Percentiles rank a stretch among this genome's conserved stretches.
These are phyloP conservation scores for Embiotoca jacksoni DNA, from an alignment of 2,113 vertebrate genomes.

Conservation along the genomic window DNA sequence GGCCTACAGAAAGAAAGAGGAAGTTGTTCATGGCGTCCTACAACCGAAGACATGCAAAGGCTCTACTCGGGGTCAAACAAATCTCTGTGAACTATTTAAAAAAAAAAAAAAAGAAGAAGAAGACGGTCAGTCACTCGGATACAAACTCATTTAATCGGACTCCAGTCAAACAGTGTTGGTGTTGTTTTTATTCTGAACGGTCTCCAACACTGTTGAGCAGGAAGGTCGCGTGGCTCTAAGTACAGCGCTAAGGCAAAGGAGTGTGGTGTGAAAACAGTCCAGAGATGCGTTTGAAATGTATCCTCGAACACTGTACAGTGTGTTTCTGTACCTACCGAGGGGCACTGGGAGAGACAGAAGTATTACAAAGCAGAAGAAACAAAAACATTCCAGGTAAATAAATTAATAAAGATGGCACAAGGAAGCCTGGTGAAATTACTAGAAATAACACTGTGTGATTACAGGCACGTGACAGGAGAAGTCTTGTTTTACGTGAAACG, in stretches of 20 bases:
- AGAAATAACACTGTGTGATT: slow-evolving; percentile 12
- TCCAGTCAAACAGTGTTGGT: slow-evolving; percentile 8
- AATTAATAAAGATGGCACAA: slow-evolving; percentile 35
- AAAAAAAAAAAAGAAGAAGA: slow-evolving; percentile 35
- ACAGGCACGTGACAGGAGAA: slow-evolving; percentile 34
- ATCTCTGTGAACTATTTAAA: slow-evolving; percentile 22
- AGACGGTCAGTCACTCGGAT: slow-evolving; percentile 4
- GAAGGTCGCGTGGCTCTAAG: slow-evolving; percentile 36
- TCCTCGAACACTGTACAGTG: slow-evolving; percentile 19
- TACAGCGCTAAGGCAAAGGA: slow-evolving; percentile 62
- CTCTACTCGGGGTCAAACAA: slow-evolving; percentile 20
- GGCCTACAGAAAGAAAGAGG: slow-evolving; percentile 11
- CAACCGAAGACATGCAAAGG: slow-evolving; percentile 8
- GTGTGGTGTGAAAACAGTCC: slow-evolving; percentile 40
- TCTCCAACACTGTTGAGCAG: slow-evolving; percentile 1
- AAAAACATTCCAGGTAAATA: slow-evolving; percentile 34
- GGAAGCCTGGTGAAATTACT: slow-evolving; percentile 18
- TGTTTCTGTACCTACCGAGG: slow-evolving; percentile 37
- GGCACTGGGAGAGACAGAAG: neutral
- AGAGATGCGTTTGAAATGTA: neutral
- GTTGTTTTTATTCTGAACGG: neutral
- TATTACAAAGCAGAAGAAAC: neutral
- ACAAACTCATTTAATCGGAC: neutral
- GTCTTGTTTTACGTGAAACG: neutral
- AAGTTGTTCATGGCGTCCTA: neutral